Conservation (phyloP, 2,888 invertebrate genomes). For the Ichneumon xanthorius region DNA sequence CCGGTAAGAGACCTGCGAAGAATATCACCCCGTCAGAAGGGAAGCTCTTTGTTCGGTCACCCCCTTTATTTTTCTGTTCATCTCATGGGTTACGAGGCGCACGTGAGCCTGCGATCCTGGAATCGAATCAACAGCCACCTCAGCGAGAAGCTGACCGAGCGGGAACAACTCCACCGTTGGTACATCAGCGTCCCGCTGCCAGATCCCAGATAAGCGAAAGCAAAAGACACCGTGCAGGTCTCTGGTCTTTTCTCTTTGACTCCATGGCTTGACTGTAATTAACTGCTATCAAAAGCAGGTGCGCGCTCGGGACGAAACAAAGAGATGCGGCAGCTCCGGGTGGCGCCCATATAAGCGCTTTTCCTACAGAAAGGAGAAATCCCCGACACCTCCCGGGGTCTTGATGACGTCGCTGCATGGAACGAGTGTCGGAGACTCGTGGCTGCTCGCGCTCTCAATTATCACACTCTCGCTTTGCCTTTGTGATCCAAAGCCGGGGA, state of each 20-base stretch:
- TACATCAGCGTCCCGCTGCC: too few relatives aligned
- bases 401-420: not conserved
- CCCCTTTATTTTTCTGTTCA: too few relatives aligned
- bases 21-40: not conserved
- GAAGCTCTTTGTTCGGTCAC: not conserved
- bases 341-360: not conserved
- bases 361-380: conserved; percentile 3
- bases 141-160: not conserved
- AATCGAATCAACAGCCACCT: conserved; percentile 23
- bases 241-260: conserved; percentile 65
- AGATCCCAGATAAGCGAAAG: conserved; percentile 16
- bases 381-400: not conserved
- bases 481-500: not conserved
- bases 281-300: conserved; percentile 78
- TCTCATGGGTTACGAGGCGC: not conserved
- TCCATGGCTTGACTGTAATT: conserved; percentile 71
- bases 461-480: conserved; percentile 60
- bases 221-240: conserved; percentile 27
- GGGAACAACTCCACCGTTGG: not conserved
- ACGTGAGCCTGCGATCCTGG: too few relatives aligned
- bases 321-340: conserved; percentile 34
- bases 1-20: not conserved
- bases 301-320: conserved; percentile 65
- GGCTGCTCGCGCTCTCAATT: conserved; percentile 46
- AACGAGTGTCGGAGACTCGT: conserved; percentile 12